Evolutionary conservation across 1,140 invertebrate species (phyloP).

Genomic region (Lordiphosa stackelbergi): DNA sequence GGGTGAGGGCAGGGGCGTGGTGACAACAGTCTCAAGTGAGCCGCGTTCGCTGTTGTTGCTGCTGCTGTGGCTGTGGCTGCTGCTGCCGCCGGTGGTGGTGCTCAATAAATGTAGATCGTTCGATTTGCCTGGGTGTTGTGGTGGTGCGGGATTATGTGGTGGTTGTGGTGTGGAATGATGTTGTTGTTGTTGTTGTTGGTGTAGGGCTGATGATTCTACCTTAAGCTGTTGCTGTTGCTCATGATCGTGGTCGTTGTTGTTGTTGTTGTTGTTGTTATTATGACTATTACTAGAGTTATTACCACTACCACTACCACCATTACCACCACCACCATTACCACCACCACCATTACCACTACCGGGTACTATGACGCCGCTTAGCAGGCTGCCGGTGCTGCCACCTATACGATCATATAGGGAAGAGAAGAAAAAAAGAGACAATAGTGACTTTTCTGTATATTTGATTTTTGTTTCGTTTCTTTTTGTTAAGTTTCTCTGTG

Average conservation of each 20-base stretch:
- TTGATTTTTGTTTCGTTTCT: conserved; percentile 44
- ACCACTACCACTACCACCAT: conserved; percentile 65
- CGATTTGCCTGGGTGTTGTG: conserved; percentile 26
- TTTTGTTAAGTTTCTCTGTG: conserved; percentile 9
- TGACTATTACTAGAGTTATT: conserved; percentile 42
- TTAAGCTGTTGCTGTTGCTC: conserved; percentile 33
- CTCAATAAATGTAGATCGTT: conserved; percentile 19
- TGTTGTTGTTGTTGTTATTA: conserved; percentile 57
- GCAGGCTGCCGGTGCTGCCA: conserved; percentile 76
- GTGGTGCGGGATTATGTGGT: conserved; percentile 38
- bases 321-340: conserved; percentile 71
- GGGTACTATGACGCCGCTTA: conserved; percentile 76
- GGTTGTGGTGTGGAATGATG: conserved; percentile 66
- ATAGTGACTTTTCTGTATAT: conserved; percentile 78
- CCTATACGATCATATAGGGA: conserved; percentile 76
- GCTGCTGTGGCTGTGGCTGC: conserved; percentile 36
- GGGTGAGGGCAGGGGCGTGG: conserved; percentile 51
- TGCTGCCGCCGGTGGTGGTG: conserved; percentile 38
- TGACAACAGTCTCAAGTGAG: conserved; percentile 25
- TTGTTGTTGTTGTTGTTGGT: conserved; percentile 47
- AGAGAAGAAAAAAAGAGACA: conserved; percentile 78
- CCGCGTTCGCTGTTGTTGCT: conserved; percentile 52
- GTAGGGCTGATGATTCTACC: conserved; percentile 26
- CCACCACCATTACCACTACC: conserved; percentile 67
- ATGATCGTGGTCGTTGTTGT: conserved; percentile 43